Base-by-base conservation (phyloP, 2,888 invertebrate genomes). In the Polylopha cassiicola region DNA sequence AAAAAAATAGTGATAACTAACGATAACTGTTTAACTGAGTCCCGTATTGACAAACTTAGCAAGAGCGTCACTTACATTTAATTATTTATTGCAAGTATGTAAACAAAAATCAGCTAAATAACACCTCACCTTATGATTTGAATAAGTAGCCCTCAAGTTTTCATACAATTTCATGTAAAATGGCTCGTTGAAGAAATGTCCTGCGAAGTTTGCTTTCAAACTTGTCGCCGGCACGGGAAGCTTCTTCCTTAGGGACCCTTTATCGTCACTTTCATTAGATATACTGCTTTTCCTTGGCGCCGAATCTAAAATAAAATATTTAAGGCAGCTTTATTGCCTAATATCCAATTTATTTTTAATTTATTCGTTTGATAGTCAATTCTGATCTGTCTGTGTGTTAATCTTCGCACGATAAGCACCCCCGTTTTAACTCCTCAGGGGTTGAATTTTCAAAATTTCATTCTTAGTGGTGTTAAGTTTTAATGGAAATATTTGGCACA, bases 121-220 rank as follows among this genome's bases (percentile, higher is more conserved):
- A 17, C 6, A 17, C 17, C 9, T 86, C 77, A 94, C 95, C 89
- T 94, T 95, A 76, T 95, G 95, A 84, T 94, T 97, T 15, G 91
- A 90, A 74, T 95, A 93, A 2, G 95, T 92, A 49, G 92, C 91
- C 65, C 91, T 92, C 38, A 97, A 70, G 34, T 90, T 89, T 41
- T 95, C 95, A 71, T 93, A 93, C 43, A 97, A 87, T 73, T 92
- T 94, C 86, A 94, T 88, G 69, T 97, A 97, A 67, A 95, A 92
- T 0, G 93, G 91, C 44, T 91, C 89, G 45, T 86, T 88, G 34
- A 84, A 87, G 73, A 93, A 92, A 59, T 88, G 88, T 1, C 92
- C 92, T 29, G 86, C 70, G 4, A 86, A 76, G 44, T 74, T 74
- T 0, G 78, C 73, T 10, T 82, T 82, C 4, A 86, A 51, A 36